These are phyloP conservation scores for Drosophila monieri DNA, from an alignment of 2,888 invertebrate species.

Conservation along the genomic window DNA sequence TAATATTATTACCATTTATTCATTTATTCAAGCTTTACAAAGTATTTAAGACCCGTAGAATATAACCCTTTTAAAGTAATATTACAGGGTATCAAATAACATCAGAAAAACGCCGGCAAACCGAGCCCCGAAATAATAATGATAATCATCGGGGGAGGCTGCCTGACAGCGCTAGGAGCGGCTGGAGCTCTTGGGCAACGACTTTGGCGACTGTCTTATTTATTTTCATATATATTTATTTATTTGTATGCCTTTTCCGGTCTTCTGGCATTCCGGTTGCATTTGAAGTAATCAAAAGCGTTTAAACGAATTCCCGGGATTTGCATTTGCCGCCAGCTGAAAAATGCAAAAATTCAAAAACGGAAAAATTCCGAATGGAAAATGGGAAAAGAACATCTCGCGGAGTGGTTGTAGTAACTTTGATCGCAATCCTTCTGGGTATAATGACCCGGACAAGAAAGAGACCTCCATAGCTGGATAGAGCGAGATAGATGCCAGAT, in stretches of 20 bases:
- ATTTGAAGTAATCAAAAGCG: constrained; percentile 73
- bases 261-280: constrained; percentile 23
- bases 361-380: neutral
- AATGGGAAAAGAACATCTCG: neutral
- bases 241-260: constrained; percentile 17
- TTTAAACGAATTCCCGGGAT: constrained; percentile 69
- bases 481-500: neutral
- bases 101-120: constrained; percentile 4
- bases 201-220: constrained; percentile 14
- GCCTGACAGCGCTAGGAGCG: neutral
- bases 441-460: constrained; percentile 17
- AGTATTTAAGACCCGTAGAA: too few species aligned
- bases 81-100: constrained; percentile 12
- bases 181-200: neutral
- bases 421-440: constrained; percentile 6
- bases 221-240: constrained; percentile 30
- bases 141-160: constrained; percentile 21
- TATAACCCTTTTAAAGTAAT: neutral
- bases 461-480: neutral
- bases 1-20: too few species aligned
- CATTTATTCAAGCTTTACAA: too few species aligned
- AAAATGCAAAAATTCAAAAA: neutral
- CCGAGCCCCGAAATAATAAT: constrained; percentile 43
- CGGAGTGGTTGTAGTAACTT: neutral
- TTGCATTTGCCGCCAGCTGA: constrained; percentile 52